Conservation (phyloP, 2,113 vertebrate genomes). For the Trematocara zebra region DNA sequence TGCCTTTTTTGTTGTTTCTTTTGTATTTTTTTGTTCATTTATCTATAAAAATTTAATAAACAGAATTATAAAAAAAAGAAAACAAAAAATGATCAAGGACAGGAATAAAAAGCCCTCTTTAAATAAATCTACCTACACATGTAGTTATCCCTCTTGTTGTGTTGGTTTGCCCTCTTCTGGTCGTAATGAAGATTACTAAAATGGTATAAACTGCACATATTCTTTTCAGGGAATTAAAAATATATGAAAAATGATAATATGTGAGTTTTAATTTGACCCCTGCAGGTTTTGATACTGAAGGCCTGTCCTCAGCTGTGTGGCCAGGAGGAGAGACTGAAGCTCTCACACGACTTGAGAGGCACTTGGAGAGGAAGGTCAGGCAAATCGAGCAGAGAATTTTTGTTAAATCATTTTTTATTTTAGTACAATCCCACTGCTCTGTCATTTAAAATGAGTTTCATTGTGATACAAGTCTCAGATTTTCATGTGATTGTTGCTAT, state of each 20-base stretch:
- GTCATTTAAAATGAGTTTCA: not conserved
- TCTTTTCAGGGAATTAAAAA: not conserved
- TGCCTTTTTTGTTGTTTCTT: not conserved
- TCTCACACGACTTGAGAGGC: conserved; percentile 90
- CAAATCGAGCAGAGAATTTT: not conserved
- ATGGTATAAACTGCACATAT: not conserved
- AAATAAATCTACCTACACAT: not conserved
- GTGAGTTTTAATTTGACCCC: not conserved
- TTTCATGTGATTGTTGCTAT: not conserved
- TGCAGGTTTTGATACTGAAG: conserved; percentile 94
- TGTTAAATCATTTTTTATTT: not conserved
- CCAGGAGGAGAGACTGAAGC: conserved; percentile 95
- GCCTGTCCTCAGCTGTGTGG: conserved; percentile 92
- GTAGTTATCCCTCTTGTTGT: not conserved
- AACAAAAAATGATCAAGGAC: not conserved
- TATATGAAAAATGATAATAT: not conserved
- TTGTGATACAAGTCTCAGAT: not conserved
- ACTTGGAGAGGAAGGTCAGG: conserved; percentile 91
- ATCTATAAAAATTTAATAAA: not conserved
- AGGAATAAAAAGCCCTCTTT: not conserved
- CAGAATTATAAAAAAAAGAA: not conserved
- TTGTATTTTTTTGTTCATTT: not conserved
- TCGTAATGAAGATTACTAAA: not conserved
- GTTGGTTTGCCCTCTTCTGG: not conserved
- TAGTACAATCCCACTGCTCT: not conserved